Conservation (phyloP, 2,888 invertebrate genomes). For the Argyresthia albistria region DNA sequence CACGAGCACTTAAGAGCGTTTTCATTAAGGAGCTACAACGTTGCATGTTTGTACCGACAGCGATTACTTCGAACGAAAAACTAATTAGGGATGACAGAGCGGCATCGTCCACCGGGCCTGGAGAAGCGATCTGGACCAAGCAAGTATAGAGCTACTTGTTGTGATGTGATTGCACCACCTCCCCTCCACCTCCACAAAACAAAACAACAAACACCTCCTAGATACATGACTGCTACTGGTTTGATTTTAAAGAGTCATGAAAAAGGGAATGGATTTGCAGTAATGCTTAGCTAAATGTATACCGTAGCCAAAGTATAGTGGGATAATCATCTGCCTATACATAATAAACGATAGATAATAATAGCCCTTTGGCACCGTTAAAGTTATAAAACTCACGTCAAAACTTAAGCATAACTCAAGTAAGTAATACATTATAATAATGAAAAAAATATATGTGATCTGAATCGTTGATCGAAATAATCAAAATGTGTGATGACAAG, state of each 20-base stretch:
- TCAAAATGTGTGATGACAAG: constrained; percentile 36
- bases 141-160: constrained; percentile 6
- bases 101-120: constrained; percentile 10
- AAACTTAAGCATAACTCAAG: no score
- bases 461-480: constrained; percentile 17
- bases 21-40: constrained; percentile 60
- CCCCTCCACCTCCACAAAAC: neutral
- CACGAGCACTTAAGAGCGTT: constrained; percentile 57
- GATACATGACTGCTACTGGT: neutral
- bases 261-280: constrained; percentile 1
- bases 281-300: no score
- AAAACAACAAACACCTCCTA: neutral
- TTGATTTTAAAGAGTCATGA: constrained; percentile 1
- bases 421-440: no score
- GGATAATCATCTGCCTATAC: no score
- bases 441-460: no score
- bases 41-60: constrained; percentile 55
- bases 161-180: constrained; percentile 5
- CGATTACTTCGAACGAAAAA: constrained; percentile 56
- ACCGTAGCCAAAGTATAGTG: no score
- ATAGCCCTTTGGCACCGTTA: no score
- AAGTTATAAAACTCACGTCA: no score
- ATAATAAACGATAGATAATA: no score
- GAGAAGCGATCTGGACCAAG: neutral
- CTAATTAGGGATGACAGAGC: constrained; percentile 54